Evolutionary conservation across 2,797 vertebrate genomes (phyloP), one percentile per base, ranked within the genome.

Genomic region (Dallia pectoralis): DNA sequence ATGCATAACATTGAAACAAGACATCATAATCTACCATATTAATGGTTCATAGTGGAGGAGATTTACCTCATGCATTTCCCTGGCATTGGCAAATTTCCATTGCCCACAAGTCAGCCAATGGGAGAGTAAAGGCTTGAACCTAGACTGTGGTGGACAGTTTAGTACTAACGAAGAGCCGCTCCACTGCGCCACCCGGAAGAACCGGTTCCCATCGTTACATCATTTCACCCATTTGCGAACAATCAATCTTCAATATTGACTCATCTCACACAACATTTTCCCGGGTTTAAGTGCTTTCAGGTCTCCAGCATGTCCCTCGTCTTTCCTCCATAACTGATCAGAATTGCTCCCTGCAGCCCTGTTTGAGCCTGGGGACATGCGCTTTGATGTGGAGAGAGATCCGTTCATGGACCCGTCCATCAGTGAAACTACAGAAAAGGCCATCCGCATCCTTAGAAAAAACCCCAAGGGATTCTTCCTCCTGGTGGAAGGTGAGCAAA

Each of bases 381-480:
- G 80, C 29, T 94, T 79, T 3, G 92, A 94, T 69, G 72, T 30
- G 33, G 92, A 93, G n/a, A 81, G 92, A 36, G 84, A 94, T 76
- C 86, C 81, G 0, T 75, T 53, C 22, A 89, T 88, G 89, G 93
- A 94, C 75, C 93, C 93, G 0, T 92, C 93, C 82, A 86, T 94
- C 12, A 49, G 76, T 0, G 91, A 94, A 79, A 93, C 84, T 32
- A 93, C 90, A 1, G 93, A 93, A 67, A 94, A 94, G 74, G 93
- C 93, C 77, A 88, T 94, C 53, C 89, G 84, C 80, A 93, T 94
- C 80, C 91, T 94, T 19, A 84, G 82, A 79, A 94, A 87, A 84
- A 94, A 94, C 82, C 91, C 91, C 0, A 92, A 87, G 16, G 92
- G 93, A 29, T 94, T 93, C 88, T 94, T 94, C 80, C 87, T 94